Evolutionary conservation across 2,888 invertebrate species (phyloP).

Genomic region (Bombylius discolor): DNA sequence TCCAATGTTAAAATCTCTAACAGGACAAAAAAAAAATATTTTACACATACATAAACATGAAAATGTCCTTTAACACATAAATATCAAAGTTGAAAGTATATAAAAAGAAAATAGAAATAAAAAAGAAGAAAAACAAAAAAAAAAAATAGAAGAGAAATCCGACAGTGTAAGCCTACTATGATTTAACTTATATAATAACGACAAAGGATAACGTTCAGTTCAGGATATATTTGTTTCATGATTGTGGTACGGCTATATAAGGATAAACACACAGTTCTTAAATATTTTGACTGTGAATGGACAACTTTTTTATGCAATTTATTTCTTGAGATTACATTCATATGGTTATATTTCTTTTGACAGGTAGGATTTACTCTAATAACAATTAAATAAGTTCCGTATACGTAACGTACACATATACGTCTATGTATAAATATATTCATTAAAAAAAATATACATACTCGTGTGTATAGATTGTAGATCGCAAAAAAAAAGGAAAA

Average conservation of each 20-base stretch:
- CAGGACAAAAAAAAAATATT: no score
- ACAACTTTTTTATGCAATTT: slow-evolving; percentile 9
- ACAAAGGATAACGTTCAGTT: neutral
- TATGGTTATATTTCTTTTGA: slow-evolving; percentile 1
- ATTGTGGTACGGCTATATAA: neutral
- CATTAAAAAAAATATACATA: neutral
- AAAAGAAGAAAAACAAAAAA: neutral
- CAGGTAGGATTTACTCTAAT: slow-evolving; percentile 7
- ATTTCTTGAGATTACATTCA: slow-evolving; percentile 7
- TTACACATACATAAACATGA: no score
- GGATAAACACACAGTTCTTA: slow-evolving; percentile 7
- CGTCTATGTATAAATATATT: neutral
- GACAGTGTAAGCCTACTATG: neutral
- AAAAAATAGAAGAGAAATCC: no score
- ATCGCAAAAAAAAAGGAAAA: no score
- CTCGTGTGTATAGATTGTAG: neutral
- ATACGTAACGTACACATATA: no score
- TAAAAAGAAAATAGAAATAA: neutral
- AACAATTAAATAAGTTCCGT: slow-evolving; percentile 5
- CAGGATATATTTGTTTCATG: neutral
- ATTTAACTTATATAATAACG: neutral
- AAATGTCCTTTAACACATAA: no score
- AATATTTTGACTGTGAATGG: slow-evolving; percentile 11
- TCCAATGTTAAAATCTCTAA: no score
- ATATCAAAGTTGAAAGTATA: no score